Conservation (phyloP, 2,797 vertebrate species). For the Lagocephalus sceleratus region DNA sequence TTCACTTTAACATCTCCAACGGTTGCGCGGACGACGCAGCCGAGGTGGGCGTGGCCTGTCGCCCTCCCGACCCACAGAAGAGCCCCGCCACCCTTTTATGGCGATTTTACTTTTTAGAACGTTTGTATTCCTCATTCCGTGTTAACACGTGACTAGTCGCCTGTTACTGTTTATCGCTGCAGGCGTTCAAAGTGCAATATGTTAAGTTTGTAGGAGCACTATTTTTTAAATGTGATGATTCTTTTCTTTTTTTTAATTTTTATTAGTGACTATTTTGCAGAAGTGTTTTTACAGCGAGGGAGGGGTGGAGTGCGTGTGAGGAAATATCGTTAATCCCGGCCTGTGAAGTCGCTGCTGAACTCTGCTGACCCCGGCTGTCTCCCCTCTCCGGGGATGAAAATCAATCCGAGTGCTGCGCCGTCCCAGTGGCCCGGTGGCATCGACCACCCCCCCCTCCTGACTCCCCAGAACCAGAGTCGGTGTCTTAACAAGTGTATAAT, state of each 20-base stretch:
- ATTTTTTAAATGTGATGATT: slow-evolving; percentile 27
- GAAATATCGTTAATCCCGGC: slow-evolving; percentile 39
- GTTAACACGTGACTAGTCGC: slow-evolving; percentile 8
- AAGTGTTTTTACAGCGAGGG: slow-evolving; percentile 20
- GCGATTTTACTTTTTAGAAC: slow-evolving; percentile 19
- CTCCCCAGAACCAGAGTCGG: slow-evolving; percentile 9
- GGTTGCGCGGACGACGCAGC: slow-evolving; percentile 9
- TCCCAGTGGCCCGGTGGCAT: neutral
- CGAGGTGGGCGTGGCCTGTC: too few relatives aligned
- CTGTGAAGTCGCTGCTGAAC: slow-evolving; percentile 46
- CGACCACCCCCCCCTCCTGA: slow-evolving; percentile 10
- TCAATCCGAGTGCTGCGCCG: slow-evolving; percentile 34
- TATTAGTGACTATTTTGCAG: slow-evolving; percentile 19
- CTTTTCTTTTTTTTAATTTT: slow-evolving; percentile 3
- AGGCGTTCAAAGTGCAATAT: slow-evolving; percentile 67
- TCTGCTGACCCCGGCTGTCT: slow-evolving; percentile 52
- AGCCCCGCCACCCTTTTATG: too few relatives aligned
- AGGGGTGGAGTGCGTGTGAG: neutral
- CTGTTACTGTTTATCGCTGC: slow-evolving; percentile 34
- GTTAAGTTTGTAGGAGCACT: slow-evolving; percentile 39
- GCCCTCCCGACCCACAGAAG: too few relatives aligned
- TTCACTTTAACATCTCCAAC: slow-evolving; percentile 11
- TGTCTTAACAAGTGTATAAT: neutral
- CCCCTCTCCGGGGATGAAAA: slow-evolving; percentile 54
- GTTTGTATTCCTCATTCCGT: slow-evolving; percentile 20